Evolutionary conservation across 1,140 invertebrate genomes (phyloP), one percentile per base, ranked within the genome.

Genomic region (Diachasmimorpha longicaudata): DNA sequence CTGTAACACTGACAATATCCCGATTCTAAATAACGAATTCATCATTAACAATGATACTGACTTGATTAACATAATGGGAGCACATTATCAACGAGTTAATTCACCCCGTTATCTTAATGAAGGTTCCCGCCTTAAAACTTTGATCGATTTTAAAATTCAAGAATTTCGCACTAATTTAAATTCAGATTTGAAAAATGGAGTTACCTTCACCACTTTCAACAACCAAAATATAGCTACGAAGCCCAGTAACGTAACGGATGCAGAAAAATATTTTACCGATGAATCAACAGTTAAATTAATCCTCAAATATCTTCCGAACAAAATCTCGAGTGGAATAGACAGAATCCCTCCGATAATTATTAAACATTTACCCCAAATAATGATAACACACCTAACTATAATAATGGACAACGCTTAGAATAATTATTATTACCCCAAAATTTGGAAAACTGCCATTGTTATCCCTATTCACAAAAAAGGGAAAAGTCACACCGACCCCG

Each of bases 341-440:
- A 58, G 72, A 2, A 77, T 76, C 14, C 67, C 74, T 10, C 37
- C 63, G 1, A 72, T 72, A 46, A 70, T 19, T 1, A n/a, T 70
- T 21, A 70, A 70, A 16, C 68, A 70, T 16, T 37, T 70, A n/a
- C 36, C 68, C 13, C 6, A 21, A 1, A 16, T 1, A n/a, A 21
- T 44, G 5, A 42, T 44, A 37, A 70, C 31, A 4, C 13, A 21
- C 4, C 0, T 70, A 10, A 70, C 68, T 0, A 70, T 70, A 10
- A n/a, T 70, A 19, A 42, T 70, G 19, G 44, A 70, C 19, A 70
- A 70, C 36, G 37, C 68, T 4, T 19, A 42, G 1, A 70, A 70
- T 44, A 36, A 70, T 23, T 39, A 13, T 8, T 42, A 42, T 5
- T 70, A 39, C 16, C 68, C 68, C 0, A 16, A 37, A 13, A 0